These are phyloP conservation scores for Lordiphosa stackelbergi DNA, from an alignment of 1,140 invertebrate species.

Conservation along the genomic window DNA sequence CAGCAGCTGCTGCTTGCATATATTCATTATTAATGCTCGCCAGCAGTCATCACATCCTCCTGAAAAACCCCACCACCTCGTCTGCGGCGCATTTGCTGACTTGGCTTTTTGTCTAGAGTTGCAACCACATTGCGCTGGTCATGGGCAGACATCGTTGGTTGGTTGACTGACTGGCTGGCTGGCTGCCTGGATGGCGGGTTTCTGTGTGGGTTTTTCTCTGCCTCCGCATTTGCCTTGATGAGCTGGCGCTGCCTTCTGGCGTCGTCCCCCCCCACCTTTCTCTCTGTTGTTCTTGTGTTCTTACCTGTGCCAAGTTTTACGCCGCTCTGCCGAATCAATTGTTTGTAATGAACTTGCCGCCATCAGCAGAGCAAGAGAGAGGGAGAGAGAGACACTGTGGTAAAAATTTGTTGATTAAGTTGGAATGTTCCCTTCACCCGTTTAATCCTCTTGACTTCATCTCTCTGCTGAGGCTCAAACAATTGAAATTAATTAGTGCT, in stretches of 20 bases:
- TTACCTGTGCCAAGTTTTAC: conserved; percentile 70
- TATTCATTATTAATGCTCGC: conserved; percentile 72
- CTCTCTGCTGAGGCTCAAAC: conserved; percentile 23
- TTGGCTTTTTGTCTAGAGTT: conserved; percentile 73
- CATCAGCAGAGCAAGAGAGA: conserved; percentile 28
- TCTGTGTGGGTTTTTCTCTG: conserved; percentile 8
- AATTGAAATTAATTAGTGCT: conserved; percentile 69
- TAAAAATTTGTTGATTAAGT: conserved; percentile 6
- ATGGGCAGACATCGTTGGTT: conserved; percentile 57
- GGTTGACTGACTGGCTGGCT: conserved; percentile 12
- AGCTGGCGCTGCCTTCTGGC: conserved; percentile 21
- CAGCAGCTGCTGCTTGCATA: conserved; percentile 61
- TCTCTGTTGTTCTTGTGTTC: conserved; percentile 15
- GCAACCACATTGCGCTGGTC: conserved; percentile 72
- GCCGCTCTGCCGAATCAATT: conserved; percentile 71
- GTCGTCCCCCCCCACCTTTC: not conserved
- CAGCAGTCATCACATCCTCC: conserved; percentile 51
- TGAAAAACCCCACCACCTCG: conserved; percentile 8
- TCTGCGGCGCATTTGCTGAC: conserved; percentile 63
- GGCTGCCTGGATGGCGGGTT: conserved; percentile 4
- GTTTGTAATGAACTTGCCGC: conserved; percentile 70
- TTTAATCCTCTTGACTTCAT: conserved; percentile 15
- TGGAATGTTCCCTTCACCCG: not conserved
- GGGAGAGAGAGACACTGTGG: conserved; percentile 1
- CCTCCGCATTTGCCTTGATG: conserved; percentile 25